Evolutionary conservation across 2,888 invertebrate species (phyloP).

Genomic region (Clunio marinus): DNA sequence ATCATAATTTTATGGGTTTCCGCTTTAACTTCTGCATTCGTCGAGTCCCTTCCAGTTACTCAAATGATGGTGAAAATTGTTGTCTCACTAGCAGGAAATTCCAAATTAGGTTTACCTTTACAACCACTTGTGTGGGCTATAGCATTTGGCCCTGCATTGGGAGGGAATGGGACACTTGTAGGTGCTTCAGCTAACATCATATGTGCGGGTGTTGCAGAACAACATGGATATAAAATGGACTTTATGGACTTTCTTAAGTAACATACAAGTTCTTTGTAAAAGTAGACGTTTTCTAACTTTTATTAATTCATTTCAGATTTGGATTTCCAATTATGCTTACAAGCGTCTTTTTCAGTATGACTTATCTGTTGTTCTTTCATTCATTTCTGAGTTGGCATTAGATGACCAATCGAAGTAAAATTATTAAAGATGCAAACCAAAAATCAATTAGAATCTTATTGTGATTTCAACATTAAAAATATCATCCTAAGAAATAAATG

Average conservation of each 20-base stretch:
- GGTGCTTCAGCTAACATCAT: constrained; percentile 89
- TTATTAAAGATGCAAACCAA: no score
- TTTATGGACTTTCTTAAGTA: constrained; percentile 79
- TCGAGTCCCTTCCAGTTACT: constrained; percentile 87
- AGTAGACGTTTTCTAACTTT: no score
- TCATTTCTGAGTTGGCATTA: constrained; percentile 61
- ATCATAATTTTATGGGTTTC: constrained; percentile 81
- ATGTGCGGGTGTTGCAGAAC: constrained; percentile 86
- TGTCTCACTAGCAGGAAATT: constrained; percentile 64
- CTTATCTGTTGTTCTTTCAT: constrained; percentile 68
- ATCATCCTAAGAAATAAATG: no score
- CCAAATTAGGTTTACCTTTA: constrained; percentile 65
- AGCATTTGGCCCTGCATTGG: constrained; percentile 82
- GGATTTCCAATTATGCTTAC: constrained; percentile 81
- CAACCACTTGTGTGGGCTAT: constrained; percentile 81
- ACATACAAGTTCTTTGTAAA: no score
- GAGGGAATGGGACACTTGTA: constrained; percentile 86
- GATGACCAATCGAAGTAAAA: background rate
- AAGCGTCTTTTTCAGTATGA: constrained; percentile 62
- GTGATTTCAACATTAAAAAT: no score
- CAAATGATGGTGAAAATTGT: constrained; percentile 88
- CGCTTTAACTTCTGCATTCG: constrained; percentile 77
- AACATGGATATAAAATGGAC: constrained; percentile 81
- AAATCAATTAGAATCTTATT: no score
- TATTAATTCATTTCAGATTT: constrained; percentile 55